Conservation (phyloP, 1,140 invertebrate species). For the Drosophila subpulchrella region DNA sequence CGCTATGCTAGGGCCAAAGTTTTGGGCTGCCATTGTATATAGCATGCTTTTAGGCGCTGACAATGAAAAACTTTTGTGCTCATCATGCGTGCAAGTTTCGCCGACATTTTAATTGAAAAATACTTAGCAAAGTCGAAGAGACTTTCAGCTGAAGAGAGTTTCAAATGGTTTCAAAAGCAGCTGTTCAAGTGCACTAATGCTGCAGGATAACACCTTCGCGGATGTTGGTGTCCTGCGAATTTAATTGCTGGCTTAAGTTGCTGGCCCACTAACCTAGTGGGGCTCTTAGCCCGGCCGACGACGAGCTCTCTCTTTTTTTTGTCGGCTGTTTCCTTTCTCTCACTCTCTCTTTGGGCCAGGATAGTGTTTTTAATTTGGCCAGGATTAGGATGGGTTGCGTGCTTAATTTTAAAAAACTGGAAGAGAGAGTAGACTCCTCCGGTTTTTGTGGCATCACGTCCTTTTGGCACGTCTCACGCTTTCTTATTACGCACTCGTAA, state of each 20-base stretch:
- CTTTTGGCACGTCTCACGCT: constrained; percentile 62
- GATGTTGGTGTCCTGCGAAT: constrained; percentile 29
- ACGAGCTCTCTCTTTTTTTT: constrained; percentile 1
- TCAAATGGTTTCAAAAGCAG: constrained; percentile 55
- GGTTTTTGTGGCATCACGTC: constrained; percentile 57
- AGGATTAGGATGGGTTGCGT: constrained; percentile 62
- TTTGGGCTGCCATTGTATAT: constrained; percentile 36
- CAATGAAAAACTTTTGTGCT: constrained; percentile 74
- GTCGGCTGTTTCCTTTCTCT: not conserved
- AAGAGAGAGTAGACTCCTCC: constrained; percentile 8
- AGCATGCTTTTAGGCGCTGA: constrained; percentile 65
- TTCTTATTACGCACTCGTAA: constrained; percentile 82
- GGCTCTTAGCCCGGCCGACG: constrained; percentile 15
- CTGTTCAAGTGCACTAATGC: constrained; percentile 62
- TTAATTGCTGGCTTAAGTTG: constrained; percentile 72
- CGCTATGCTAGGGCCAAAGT: constrained; percentile 35
- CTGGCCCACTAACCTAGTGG: constrained; percentile 66
- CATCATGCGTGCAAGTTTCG: constrained; percentile 78
- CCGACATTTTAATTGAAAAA: constrained; percentile 79
- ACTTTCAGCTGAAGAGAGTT: constrained; percentile 55
- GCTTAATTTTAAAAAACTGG: constrained; percentile 66
- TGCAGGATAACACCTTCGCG: constrained; percentile 21
- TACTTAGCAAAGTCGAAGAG: constrained; percentile 64
- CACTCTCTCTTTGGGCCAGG: constrained; percentile 23
- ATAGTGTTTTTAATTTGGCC: constrained; percentile 72